These are phyloP conservation scores for Thoracochromis brauschi DNA, from an alignment of 2,113 vertebrate genomes.

Conservation along the genomic window DNA sequence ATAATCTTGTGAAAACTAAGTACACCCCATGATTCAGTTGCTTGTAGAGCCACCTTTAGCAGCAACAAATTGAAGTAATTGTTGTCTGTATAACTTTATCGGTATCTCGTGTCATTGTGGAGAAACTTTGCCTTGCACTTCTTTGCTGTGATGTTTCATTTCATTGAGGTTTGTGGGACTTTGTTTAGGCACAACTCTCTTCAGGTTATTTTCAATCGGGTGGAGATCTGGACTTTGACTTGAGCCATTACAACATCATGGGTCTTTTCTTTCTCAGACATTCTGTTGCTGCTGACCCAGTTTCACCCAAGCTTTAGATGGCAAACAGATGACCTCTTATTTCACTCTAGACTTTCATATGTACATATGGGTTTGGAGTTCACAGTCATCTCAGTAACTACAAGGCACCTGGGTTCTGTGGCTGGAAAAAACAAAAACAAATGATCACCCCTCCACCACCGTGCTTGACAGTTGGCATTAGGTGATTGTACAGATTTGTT, in stretches of 20 bases:
- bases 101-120: not conserved
- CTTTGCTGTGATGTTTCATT: not conserved
- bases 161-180: not conserved
- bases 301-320: not conserved
- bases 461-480: not conserved
- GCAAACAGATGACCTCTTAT: not conserved
- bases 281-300: not conserved
- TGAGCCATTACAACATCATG: not conserved
- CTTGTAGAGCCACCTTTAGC: too few species aligned
- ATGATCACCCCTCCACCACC: not conserved
- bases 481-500: not conserved
- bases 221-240: not conserved
- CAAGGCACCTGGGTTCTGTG: not conserved
- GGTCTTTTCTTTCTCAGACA: not conserved
- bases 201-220: not conserved
- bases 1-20: too few species aligned
- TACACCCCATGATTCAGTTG: too few species aligned
- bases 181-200: not conserved
- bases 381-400: not conserved
- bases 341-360: not conserved
- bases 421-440: not conserved
- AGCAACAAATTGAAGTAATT: not conserved
- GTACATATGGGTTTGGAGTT: not conserved
- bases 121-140: not conserved
- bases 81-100: not conserved